phyloP scores from a whole-genome alignment of 2,888 invertebrate species.

The Chymomyza amoena region DNA sequence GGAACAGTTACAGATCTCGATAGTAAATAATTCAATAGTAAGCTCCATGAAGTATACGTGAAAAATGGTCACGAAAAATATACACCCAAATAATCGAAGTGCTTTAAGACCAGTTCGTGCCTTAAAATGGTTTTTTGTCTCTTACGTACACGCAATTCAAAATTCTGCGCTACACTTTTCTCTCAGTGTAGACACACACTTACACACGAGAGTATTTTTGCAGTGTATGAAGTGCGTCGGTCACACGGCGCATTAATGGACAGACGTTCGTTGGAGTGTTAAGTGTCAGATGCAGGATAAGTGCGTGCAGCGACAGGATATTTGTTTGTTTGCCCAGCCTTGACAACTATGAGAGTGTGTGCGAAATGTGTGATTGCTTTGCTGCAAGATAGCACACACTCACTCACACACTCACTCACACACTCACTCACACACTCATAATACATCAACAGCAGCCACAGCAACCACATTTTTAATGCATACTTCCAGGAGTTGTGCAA shows the following conservation, averaged over 20 bases:
- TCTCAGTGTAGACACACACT: neutral
- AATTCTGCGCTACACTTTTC: neutral
- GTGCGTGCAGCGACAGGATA: constrained; percentile 61
- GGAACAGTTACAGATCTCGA: too few species aligned
- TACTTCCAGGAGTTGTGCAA: constrained; percentile 56
- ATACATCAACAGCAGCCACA: constrained; percentile 37
- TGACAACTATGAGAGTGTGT: constrained; percentile 5
- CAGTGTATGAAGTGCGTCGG: neutral
- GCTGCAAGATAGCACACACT: constrained; percentile 48
- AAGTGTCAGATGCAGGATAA: constrained; percentile 71
- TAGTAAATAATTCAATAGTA: too few species aligned
- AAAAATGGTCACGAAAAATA: too few species aligned
- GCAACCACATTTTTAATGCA: constrained; percentile 63
- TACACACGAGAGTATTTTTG: constrained; percentile 24
- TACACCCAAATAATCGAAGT: too few species aligned
- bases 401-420: constrained; percentile 31
- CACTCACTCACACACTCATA: constrained; percentile 22
- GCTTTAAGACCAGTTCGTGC: too few species aligned
- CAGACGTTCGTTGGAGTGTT: constrained; percentile 56
- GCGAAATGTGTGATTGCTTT: constrained; percentile 1
- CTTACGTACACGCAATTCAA: constrained; percentile 9
- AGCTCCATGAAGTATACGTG: too few species aligned
- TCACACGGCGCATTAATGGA: constrained; percentile 35
- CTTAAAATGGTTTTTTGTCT: too few species aligned
- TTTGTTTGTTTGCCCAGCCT: constrained; percentile 59